Conservation (phyloP, 1,140 invertebrate species). For the Dysdera silvatica region DNA sequence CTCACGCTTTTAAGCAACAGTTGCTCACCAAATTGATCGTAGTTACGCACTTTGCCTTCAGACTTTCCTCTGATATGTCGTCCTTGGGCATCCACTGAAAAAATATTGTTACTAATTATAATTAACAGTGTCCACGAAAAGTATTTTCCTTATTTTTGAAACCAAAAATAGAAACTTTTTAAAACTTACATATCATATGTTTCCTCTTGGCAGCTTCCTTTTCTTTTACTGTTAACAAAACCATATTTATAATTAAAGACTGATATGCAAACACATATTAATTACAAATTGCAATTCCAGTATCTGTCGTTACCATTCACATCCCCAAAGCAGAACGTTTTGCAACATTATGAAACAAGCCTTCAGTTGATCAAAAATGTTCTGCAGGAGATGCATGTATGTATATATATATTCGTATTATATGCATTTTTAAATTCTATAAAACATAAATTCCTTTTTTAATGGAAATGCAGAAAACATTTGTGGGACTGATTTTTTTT, state of each 20-base stretch:
- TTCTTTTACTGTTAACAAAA: constrained; percentile 12
- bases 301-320: too few species aligned
- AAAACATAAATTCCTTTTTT: too few species aligned
- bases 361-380: too few species aligned
- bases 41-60: constrained; percentile 84
- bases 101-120: constrained; percentile 1
- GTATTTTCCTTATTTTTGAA: constrained; percentile 64
- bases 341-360: too few species aligned
- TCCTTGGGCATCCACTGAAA: constrained; percentile 74
- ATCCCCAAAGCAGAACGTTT: too few species aligned
- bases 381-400: too few species aligned
- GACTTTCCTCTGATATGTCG: constrained; percentile 84
- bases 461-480: too few species aligned
- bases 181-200: constrained; percentile 19
- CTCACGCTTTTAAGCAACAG: not conserved
- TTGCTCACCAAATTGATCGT: constrained; percentile 72
- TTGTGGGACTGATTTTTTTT: too few species aligned
- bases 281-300: too few species aligned
- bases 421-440: too few species aligned
- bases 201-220: constrained; percentile 22
- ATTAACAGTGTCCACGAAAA: not conserved
- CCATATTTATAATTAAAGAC: not conserved
- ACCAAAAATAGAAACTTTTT: not conserved
- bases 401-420: too few species aligned
- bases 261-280: not conserved